These are phyloP conservation scores for Perodicticus potto DNA, from an alignment of 2,797 vertebrate species.

Conservation along the genomic window DNA sequence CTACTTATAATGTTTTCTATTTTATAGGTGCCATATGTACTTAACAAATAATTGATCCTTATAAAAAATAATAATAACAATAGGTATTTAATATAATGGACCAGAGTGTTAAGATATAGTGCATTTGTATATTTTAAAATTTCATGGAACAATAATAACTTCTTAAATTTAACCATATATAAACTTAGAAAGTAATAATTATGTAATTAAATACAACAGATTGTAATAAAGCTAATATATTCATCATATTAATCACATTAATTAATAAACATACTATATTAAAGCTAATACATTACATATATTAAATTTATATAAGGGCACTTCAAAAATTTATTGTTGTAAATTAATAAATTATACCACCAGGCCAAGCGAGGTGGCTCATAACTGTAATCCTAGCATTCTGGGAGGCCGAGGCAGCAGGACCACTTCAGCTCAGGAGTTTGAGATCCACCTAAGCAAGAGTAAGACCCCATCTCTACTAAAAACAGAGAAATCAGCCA, in stretches of 20 bases:
- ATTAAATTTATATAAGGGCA: background rate
- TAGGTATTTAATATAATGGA: background rate
- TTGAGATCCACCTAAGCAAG: too few relatives aligned
- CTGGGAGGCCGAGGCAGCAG: background rate
- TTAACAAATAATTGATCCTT: background rate
- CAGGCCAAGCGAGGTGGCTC: background rate
- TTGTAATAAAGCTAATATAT: background rate
- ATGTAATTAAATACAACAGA: background rate
- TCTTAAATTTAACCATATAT: background rate
- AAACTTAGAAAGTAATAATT: background rate
- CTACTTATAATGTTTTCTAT: slow-evolving; percentile 9
- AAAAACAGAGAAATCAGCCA: background rate
- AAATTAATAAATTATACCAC: background rate
- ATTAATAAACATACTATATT: background rate
- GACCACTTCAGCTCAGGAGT: too few relatives aligned
- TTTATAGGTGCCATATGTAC: background rate
- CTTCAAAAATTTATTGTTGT: slow-evolving; percentile 4
- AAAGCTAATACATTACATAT: background rate
- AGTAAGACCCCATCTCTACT: too few relatives aligned
- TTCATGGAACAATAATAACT: background rate
- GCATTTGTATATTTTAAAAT: background rate
- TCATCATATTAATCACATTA: background rate
- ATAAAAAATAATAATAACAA: background rate
- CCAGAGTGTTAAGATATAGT: background rate
- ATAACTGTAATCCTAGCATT: background rate